These are phyloP conservation scores for Hydropsyche betteni DNA, from an alignment of 2,888 invertebrate genomes.

Conservation along the genomic window DNA sequence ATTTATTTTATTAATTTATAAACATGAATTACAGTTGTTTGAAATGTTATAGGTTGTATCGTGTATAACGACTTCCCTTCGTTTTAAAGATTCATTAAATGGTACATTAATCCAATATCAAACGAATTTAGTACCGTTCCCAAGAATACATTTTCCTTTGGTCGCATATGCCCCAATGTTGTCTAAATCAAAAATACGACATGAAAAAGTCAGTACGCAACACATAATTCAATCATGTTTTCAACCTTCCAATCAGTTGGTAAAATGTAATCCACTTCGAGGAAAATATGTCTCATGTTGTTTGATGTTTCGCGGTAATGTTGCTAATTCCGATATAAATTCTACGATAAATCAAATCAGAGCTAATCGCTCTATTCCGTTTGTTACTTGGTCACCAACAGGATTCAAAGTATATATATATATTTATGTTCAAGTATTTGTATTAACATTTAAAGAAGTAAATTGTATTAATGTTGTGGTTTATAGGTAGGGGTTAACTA, in stretches of 20 bases:
- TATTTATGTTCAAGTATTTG: no score
- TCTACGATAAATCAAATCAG: slow-evolving; percentile 76
- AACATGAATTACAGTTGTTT: slow-evolving; percentile 20
- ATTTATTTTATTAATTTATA: neutral
- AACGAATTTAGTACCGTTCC: slow-evolving; percentile 86
- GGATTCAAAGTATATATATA: slow-evolving; percentile 74
- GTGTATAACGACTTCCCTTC: slow-evolving; percentile 74
- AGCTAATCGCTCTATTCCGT: slow-evolving; percentile 73
- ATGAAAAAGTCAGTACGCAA: slow-evolving; percentile 65
- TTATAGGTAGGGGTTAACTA: slow-evolving; percentile 75
- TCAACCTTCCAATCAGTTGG: slow-evolving; percentile 81
- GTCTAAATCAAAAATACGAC: no score
- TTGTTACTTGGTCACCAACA: slow-evolving; percentile 85
- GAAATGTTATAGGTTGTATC: slow-evolving; percentile 68
- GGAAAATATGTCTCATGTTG: slow-evolving; percentile 82
- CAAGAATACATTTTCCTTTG: slow-evolving; percentile 86
- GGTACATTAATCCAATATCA: slow-evolving; percentile 79
- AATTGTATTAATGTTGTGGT: neutral
- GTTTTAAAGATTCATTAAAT: slow-evolving; percentile 74
- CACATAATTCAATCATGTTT: slow-evolving; percentile 84
- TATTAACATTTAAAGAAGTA: neutral
- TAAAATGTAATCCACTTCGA: slow-evolving; percentile 76
- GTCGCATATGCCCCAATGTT: slow-evolving; percentile 78
- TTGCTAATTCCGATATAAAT: slow-evolving; percentile 77
- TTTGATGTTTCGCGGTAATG: slow-evolving; percentile 75